Evolutionary conservation across 2,797 vertebrate species (phyloP), one percentile per base, ranked within the genome.

Genomic region (Mormyrus hasselquistii): DNA sequence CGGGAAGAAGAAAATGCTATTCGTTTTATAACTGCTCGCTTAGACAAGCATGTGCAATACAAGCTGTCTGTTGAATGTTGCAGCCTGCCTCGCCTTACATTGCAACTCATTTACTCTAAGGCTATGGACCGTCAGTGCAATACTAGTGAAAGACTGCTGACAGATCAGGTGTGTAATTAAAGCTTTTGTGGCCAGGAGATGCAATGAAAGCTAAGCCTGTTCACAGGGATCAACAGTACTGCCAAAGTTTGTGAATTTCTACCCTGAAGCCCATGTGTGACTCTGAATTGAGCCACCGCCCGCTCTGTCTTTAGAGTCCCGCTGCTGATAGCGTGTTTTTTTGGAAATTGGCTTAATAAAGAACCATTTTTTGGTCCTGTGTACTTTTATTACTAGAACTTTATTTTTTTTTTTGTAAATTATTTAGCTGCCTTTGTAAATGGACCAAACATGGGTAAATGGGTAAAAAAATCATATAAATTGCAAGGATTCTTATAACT

Each of bases 21-120:
- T 62, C 87, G 90, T 91, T 92, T 29, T 86, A 65, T 38, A 50
- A 53, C 19, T 44, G 38, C 25, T 47, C 7, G 62, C 38, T 65
- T 88, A 62, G 76, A 87, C n/a, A 88, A 55, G 89, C 44, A 91
- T 50, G 89, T 91, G 90, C 88, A 91, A 90, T 89, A 88, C 73
- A 55, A 86, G 73, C 86, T 90, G 88, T 85, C 47, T 0, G 29
- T 14, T 87, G 88, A 88, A 87, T 87, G 86, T 65, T 76, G 87
- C 55, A 88, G 50, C 59, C 55, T 79, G 65, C 87, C 90, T 91
- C 53, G 41, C 76, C 88, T 47, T 83, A 86, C 88, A 86, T 59
- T 82, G 88, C 84, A 89, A 90, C 29, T 34, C 79, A 62, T 84
- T 85, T 76, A 91, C 34, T 87, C 50, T 41, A 89, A 88, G 65